Conservation (phyloP, 2,888 invertebrate species). For the Pinctada fucata region DNA sequence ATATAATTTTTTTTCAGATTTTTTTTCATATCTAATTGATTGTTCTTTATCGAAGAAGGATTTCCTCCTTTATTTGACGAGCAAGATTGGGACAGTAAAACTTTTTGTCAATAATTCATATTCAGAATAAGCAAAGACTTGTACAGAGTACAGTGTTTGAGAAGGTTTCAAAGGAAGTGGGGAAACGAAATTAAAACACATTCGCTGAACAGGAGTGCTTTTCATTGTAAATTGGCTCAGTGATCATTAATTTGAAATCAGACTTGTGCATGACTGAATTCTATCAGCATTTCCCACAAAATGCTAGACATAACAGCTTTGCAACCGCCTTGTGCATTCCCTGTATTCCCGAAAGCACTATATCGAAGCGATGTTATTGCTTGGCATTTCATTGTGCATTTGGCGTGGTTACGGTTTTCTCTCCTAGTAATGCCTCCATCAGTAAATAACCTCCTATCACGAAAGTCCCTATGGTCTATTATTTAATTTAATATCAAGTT, state of each 20-base stretch:
- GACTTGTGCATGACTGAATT: neutral
- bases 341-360: neutral
- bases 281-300: neutral
- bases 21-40: too few relatives aligned
- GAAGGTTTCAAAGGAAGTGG: too few relatives aligned
- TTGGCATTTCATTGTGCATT: neutral
- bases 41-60: too few relatives aligned
- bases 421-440: neutral
- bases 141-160: too few relatives aligned
- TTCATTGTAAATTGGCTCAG: neutral
- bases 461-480: neutral
- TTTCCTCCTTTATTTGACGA: too few relatives aligned
- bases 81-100: too few relatives aligned
- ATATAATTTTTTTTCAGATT: too few relatives aligned
- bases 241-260: conserved; percentile 2
- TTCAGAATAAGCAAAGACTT: too few relatives aligned
- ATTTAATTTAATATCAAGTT: neutral
- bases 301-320: neutral
- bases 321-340: neutral
- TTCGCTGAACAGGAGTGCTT: neutral
- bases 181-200: too few relatives aligned
- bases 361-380: neutral
- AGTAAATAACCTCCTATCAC: neutral
- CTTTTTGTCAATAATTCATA: too few relatives aligned
- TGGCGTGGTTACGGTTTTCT: neutral